These are phyloP conservation scores for Latrodectus hesperus DNA, from an alignment of 2,888 invertebrate genomes.

Conservation along the genomic window DNA sequence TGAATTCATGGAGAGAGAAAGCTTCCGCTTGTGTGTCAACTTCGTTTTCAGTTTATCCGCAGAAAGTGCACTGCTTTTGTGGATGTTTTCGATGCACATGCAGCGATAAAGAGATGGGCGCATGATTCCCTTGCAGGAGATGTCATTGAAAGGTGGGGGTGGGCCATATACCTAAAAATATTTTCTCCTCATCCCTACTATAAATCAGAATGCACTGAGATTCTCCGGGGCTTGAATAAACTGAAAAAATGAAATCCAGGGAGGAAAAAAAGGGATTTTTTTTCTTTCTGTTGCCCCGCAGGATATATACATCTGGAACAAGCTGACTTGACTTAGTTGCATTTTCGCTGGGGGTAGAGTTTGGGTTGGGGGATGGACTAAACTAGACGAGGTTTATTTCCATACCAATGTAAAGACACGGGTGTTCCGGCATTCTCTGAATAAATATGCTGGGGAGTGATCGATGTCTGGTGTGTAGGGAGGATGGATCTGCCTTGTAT, in stretches of 20 bases:
- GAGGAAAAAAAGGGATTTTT: background rate
- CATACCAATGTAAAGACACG: constrained; percentile 55
- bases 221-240: background rate
- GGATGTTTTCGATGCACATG: too few relatives aligned
- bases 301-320: constrained; percentile 1
- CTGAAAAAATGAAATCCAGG: background rate
- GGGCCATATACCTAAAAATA: background rate
- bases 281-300: background rate
- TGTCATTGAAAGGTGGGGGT: too few relatives aligned
- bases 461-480: background rate
- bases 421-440: constrained; percentile 41
- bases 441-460: constrained; percentile 28
- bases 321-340: constrained; percentile 53
- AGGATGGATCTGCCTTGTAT: background rate
- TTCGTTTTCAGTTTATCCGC: too few relatives aligned
- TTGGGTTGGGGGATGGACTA: background rate
- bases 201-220: background rate
- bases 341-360: constrained; percentile 9
- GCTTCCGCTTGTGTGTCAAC: too few relatives aligned
- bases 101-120: background rate
- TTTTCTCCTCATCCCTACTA: background rate
- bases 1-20: too few relatives aligned
- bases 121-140: too few relatives aligned
- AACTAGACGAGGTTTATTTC: constrained; percentile 42
- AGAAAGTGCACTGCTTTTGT: too few relatives aligned